phyloP scores from a whole-genome alignment of 2,113 vertebrate species.

The Furnarius figulus region DNA sequence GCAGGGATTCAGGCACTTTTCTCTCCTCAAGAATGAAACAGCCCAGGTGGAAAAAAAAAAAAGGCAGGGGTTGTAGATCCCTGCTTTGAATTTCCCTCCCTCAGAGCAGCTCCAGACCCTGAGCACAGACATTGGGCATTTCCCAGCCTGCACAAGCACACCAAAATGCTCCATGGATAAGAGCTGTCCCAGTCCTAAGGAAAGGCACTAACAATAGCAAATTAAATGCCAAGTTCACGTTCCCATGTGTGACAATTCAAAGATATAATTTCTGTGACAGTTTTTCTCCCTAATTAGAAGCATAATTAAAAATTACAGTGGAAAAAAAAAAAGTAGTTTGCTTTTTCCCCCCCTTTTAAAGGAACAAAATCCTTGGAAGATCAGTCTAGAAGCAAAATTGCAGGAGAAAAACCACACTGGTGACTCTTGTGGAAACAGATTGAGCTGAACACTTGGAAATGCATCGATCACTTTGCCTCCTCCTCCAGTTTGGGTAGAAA shows the following conservation, averaged over 20 bases:
- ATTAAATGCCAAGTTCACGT: background rate
- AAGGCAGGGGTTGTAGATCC: background rate
- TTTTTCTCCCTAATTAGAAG: background rate
- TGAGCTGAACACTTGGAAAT: background rate
- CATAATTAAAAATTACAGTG: background rate
- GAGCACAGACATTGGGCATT: background rate
- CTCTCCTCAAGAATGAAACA: background rate
- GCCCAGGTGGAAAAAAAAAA: no score
- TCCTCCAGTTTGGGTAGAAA: accelerated
- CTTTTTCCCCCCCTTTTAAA: background rate
- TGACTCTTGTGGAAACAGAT: background rate
- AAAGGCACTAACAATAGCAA: background rate
- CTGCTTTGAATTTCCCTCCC: background rate
- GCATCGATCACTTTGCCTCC: background rate
- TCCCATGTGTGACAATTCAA: background rate
- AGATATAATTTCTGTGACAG: background rate
- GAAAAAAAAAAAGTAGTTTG: background rate
- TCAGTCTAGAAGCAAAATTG: background rate
- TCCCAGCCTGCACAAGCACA: background rate
- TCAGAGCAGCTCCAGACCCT: background rate
- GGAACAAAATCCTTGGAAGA: background rate
- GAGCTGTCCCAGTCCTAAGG: background rate
- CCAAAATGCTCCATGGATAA: accelerated
- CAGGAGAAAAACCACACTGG: accelerated
- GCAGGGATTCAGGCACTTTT: background rate